These are phyloP conservation scores for Odontocerum albicorne DNA, from an alignment of 2,888 invertebrate genomes.

Conservation along the genomic window DNA sequence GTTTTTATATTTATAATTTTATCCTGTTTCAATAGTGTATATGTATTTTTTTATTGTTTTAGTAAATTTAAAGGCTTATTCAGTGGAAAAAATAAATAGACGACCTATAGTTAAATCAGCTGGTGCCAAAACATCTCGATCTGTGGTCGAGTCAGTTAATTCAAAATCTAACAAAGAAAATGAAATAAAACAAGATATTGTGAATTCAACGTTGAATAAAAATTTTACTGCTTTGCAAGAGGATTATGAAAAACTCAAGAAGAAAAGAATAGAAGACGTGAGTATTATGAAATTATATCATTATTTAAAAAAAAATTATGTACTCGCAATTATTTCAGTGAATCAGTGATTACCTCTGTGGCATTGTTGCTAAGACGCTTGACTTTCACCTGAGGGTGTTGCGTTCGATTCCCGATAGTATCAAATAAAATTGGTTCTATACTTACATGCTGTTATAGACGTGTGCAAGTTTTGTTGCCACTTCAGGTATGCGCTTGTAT, in stretches of 20 bases:
- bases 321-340: too few species aligned
- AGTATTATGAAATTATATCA: conserved; percentile 45
- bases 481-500: too few species aligned
- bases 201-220: conserved; percentile 60
- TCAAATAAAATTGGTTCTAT: too few species aligned
- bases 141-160: conserved; percentile 38
- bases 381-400: too few species aligned
- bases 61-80: conserved; percentile 50
- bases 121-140: conserved; percentile 23
- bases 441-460: too few species aligned
- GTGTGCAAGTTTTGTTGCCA: too few species aligned
- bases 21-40: not conserved
- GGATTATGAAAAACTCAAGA: conserved; percentile 74
- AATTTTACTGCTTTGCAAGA: conserved; percentile 73
- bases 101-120: conserved; percentile 7
- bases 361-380: too few species aligned
- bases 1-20: not conserved
- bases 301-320: conserved; percentile 16
- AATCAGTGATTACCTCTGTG: too few species aligned
- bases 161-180: conserved; percentile 46
- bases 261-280: conserved; percentile 78
- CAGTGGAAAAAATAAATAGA: conserved; percentile 35
- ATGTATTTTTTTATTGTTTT: conserved; percentile 37
- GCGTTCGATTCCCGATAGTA: too few species aligned
- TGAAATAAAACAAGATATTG: conserved; percentile 52